Conservation (phyloP, 2,888 invertebrate genomes). For the Malthinus seriepunctatus region DNA sequence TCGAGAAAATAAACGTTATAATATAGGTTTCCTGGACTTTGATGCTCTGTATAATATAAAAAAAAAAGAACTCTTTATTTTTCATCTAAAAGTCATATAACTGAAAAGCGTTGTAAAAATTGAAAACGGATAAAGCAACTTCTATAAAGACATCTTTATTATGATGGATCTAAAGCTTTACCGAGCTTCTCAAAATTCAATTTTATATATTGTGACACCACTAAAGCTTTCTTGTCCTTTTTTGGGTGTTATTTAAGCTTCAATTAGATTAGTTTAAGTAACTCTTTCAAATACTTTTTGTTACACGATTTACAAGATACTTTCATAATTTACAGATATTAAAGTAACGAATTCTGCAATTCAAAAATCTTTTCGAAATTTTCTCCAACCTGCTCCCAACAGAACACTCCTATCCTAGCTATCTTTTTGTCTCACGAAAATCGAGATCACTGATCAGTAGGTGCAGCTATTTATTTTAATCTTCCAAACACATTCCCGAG, state of each 20-base stretch:
- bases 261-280: conserved; percentile 12
- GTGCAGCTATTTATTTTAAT: too few relatives aligned
- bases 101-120: conserved; percentile 22
- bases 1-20: conserved; percentile 27
- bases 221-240: background rate
- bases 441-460: too few relatives aligned
- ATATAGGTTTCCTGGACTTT: conserved; percentile 29
- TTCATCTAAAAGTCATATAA: conserved; percentile 21
- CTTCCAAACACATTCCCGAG: too few relatives aligned
- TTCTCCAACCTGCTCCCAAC: too few relatives aligned
- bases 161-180: conserved; percentile 20
- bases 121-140: conserved; percentile 23
- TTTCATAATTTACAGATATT: too few relatives aligned
- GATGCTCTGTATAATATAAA: conserved; percentile 23
- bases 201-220: conserved; percentile 4
- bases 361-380: too few relatives aligned
- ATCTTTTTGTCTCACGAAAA: too few relatives aligned
- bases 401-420: too few relatives aligned
- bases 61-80: conserved; percentile 18
- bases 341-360: too few relatives aligned
- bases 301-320: too few relatives aligned
- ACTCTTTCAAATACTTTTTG: background rate
- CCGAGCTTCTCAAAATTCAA: conserved; percentile 20
- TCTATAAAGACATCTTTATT: conserved; percentile 26
- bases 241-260: conserved; percentile 6